These are phyloP conservation scores for Alces alces DNA, from an alignment of 2,113 vertebrate genomes.

Conservation along the genomic window DNA sequence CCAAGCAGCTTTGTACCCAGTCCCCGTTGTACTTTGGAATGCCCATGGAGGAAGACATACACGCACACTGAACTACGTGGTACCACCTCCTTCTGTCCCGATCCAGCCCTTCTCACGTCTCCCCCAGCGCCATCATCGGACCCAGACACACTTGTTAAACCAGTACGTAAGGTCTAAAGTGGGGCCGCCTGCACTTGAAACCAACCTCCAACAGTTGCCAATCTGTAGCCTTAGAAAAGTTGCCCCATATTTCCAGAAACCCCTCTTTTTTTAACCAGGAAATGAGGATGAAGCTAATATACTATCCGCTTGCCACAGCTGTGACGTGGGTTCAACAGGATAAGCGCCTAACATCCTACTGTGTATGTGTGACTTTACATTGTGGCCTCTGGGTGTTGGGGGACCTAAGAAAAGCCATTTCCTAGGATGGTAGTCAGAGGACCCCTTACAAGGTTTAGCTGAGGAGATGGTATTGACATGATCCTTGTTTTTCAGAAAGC, in stretches of 20 bases:
- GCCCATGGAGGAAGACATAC: neutral
- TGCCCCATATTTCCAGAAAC: neutral
- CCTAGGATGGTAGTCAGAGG: neutral
- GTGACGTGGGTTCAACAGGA: accelerated
- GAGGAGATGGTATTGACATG: neutral
- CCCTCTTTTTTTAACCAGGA: neutral
- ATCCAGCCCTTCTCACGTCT: neutral
- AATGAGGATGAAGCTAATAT: neutral
- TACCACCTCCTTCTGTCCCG: neutral
- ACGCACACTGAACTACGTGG: accelerated
- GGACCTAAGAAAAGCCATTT: neutral
- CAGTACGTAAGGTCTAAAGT: neutral
- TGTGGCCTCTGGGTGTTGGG: neutral
- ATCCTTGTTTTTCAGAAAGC: neutral
- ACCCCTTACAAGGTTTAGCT: neutral
- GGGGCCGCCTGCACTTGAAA: neutral
- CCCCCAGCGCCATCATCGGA: neutral
- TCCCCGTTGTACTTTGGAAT: neutral
- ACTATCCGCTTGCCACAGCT: neutral
- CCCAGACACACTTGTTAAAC: neutral
- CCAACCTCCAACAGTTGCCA: neutral
- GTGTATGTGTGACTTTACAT: neutral
- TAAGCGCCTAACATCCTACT: neutral
- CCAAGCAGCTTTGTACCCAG: neutral
- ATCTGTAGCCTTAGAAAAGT: neutral